Evolutionary conservation across 1,140 invertebrate species (phyloP), one percentile per base, ranked within the genome.

Genomic region (Drosophila tsacasi): DNA sequence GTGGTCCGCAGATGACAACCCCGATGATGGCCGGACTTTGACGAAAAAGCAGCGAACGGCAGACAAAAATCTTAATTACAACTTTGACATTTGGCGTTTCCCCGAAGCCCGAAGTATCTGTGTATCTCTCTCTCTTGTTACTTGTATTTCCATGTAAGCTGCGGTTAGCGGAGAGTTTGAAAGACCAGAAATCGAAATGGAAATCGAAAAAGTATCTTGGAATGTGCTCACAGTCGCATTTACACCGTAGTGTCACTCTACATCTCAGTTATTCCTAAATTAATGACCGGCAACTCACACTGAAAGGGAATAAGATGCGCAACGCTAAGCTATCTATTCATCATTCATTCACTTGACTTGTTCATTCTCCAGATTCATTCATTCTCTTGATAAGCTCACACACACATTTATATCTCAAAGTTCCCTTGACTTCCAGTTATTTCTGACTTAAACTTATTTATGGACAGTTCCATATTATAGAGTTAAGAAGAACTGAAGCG

Each of bases 1-100:
- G 50, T 73, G 55, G 58, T 62, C 67, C 67, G 7, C 30, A 69
- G 72, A 73, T 73, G 69, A 73, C 69, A 73, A 71, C 37, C 21
- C 54, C 44, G 69, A 73, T 73, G 69, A 73, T 73, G 69, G 52
- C 30, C n/a, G 50, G 54, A 71, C 46, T 32, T 47, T 32, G 57
- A 39, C 44, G 42, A 46, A 46, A 66, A 55, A n/a, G n/a, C 46
- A 69, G 46, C 37, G n/a, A 54, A 52, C 46, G 46, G 19, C 61
- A 69, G 69, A 73, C 67, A 50, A 73, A 73, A 72, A 73, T 73
- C 67, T 73, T 73, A 73, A 73, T 73, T 73, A 73, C 66, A 73
- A 73, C 54, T 73, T 73, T 73, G 69, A 73, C 69, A 73, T 73
- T 73, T 73, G 30, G 37, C 49, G 63, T 55, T 71, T 54, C 64